Evolutionary conservation across 2,113 vertebrate genomes (phyloP), one percentile per base, ranked within the genome.

Genomic region (Lampris megalopsis): DNA sequence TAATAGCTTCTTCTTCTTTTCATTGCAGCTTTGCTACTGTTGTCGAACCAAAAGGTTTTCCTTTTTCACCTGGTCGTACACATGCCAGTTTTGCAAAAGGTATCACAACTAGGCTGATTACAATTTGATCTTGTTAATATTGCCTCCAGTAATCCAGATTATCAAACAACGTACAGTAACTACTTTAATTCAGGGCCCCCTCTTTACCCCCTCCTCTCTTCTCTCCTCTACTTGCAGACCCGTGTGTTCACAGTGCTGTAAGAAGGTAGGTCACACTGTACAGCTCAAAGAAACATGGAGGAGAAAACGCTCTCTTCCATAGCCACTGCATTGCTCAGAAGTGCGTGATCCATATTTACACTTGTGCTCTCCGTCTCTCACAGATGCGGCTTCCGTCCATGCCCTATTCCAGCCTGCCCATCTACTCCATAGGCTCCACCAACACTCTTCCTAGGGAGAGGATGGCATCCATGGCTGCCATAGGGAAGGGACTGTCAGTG

Each of bases 61-160:
- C 84, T 94, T 99, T 87, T 99, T 99, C 88, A 98, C 97, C 71
- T 99, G 98, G 98, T 99, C 98, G 56, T 99, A 99, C 82, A 96
- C 95, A 83, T 99, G 98, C 92, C 98, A 99, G 87, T 99, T 99
- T 93, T 99, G 98, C 92, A 99, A 98, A 93, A 97, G 98, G 97
- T 99, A 96, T 94, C 52, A 37, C n/a, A 50, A 42, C 52, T 67
- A 4, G 13, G 3, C 41, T 38, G 1, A 52, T 65, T 40, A 41
- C 53, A 5, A 2, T 10, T 2, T 71, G 1, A 53, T 60, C 2
- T 68, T 1, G 41, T 36, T 50, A 11, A 52, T 56, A 13, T 24
- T n/a, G 2, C 36, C 9, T 24, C 13, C 35, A 6, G 45, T 54
- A 10, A 41, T 9, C 45, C 3, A 45, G 38, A n/a, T 24, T 8